Conservation (phyloP, 2,113 vertebrate species). For the Pelecanus crispus region DNA sequence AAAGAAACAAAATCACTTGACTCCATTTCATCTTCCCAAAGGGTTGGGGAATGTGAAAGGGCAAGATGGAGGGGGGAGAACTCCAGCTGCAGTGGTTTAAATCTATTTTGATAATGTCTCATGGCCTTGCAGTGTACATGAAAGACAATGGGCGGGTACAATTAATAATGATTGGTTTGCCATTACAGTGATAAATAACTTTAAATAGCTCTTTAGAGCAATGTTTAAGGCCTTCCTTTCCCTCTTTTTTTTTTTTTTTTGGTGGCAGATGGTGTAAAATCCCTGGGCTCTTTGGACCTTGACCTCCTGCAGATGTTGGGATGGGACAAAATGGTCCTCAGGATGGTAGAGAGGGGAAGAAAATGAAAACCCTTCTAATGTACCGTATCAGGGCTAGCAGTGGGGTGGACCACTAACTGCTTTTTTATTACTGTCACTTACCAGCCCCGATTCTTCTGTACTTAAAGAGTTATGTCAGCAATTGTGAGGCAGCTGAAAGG, state of each 20-base stretch:
- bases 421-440: conserved; percentile 81
- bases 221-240: conserved; percentile 13
- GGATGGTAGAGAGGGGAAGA: conserved; percentile 51
- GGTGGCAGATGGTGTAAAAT: conserved; percentile 87
- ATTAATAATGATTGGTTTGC: conserved; percentile 61
- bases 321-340: conserved; percentile 61
- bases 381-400: conserved; percentile 80
- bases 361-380: conserved; percentile 82
- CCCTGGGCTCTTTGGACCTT: conserved; percentile 71
- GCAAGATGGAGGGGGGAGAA: not conserved
- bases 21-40: conserved; percentile 57
- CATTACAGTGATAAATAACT: conserved; percentile 66
- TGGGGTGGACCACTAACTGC: conserved; percentile 80
- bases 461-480: conserved; percentile 76
- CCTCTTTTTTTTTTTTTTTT: conserved; percentile 25
- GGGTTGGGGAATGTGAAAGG: conserved; percentile 45
- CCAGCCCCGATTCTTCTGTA: conserved; percentile 70
- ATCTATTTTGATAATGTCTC: conserved; percentile 68
- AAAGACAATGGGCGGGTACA: conserved; percentile 53
- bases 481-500: conserved; percentile 79
- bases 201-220: conserved; percentile 46
- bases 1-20: conserved; percentile 44
- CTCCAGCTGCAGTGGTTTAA: conserved; percentile 46
- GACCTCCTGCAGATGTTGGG: conserved; percentile 87
- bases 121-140: not conserved